phyloP scores from a whole-genome alignment of 1,140 invertebrate genomes.

The Anastrepha ludens region DNA sequence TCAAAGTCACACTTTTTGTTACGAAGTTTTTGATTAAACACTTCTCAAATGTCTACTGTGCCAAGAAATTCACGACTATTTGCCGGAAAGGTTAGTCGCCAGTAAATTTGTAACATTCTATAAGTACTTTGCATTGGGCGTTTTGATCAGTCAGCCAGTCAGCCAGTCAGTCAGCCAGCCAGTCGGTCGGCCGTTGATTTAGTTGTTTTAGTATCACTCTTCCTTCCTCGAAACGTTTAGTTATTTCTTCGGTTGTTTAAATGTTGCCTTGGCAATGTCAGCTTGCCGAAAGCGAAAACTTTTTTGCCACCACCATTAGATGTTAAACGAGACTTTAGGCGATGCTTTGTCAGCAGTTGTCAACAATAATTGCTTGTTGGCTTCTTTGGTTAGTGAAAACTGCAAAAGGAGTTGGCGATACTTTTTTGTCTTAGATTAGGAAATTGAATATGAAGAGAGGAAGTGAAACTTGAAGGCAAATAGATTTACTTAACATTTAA shows the following conservation, averaged over 20 bases:
- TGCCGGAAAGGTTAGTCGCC: background rate
- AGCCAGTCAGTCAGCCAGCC: background rate
- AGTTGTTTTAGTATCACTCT: too few relatives aligned
- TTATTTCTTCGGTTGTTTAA: background rate
- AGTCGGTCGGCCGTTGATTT: background rate
- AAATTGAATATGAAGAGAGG: background rate
- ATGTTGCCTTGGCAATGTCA: conserved; percentile 9
- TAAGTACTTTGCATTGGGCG: background rate
- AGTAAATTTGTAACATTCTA: background rate
- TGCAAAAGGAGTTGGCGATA: background rate
- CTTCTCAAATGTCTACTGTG: background rate
- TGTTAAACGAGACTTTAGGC: conserved; percentile 26
- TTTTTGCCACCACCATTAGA: conserved; percentile 13
- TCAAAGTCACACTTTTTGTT: background rate
- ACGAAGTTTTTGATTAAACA: background rate
- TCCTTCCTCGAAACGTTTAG: background rate
- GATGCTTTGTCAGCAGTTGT: conserved; percentile 25
- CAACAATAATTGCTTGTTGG: conserved; percentile 45
- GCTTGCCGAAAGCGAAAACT: background rate
- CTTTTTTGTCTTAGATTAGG: background rate
- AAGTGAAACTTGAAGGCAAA: background rate
- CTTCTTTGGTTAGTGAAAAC: background rate
- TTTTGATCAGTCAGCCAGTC: background rate
- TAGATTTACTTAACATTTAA: background rate
- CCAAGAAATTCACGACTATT: background rate